A percentile compares a stretch with the other conserved stretches of the same genome.
Evolutionary conservation across 92 coral and sea anemone species (phyloP).

Genomic region (Umimayanthus chanpuru): DNA sequence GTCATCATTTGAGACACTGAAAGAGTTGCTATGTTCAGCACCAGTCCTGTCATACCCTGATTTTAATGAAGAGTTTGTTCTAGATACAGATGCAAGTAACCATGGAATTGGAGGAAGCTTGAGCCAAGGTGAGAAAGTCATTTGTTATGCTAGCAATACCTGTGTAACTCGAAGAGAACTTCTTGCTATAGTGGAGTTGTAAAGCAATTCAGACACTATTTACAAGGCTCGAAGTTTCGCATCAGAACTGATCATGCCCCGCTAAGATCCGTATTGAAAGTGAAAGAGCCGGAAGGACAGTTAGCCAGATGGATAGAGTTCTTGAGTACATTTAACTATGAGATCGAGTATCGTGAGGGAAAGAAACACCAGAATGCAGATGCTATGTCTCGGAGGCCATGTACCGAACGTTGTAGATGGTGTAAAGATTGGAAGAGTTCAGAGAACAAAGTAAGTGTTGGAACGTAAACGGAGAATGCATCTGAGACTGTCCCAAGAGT

Average conservation of each 20-base stretch:
- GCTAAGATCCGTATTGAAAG: slow-evolving; percentile 33
- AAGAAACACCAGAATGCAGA: slow-evolving; percentile 38
- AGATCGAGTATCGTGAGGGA: slow-evolving; percentile 31
- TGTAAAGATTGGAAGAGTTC: no score
- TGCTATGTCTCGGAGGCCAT: no score
- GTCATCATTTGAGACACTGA: background rate
- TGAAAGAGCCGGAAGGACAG: slow-evolving; percentile 20
- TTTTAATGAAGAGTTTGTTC: no score
- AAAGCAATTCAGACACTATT: slow-evolving; percentile 26
- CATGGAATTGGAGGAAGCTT: background rate
- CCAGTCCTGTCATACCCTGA: no score
- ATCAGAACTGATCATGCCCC: slow-evolving; percentile 55
- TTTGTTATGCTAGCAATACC: slow-evolving; percentile 24
- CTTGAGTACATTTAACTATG: slow-evolving; percentile 50
- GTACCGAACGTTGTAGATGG: no score
- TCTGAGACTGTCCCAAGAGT: no score
- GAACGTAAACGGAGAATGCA: no score
- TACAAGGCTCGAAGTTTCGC: slow-evolving; percentile 43
- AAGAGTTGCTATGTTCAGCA: background rate
- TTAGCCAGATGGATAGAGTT: slow-evolving; percentile 41
- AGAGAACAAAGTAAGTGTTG: no score
- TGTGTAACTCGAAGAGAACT: slow-evolving; percentile 43
- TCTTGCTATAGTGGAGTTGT: slow-evolving; percentile 50
- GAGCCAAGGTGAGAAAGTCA: background rate
- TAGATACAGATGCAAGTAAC: no score